Percentiles rank a stretch among this genome's conserved stretches.
Evolutionary conservation across 2,797 vertebrate species (phyloP).

Genomic region (Cuculus canorus): DNA sequence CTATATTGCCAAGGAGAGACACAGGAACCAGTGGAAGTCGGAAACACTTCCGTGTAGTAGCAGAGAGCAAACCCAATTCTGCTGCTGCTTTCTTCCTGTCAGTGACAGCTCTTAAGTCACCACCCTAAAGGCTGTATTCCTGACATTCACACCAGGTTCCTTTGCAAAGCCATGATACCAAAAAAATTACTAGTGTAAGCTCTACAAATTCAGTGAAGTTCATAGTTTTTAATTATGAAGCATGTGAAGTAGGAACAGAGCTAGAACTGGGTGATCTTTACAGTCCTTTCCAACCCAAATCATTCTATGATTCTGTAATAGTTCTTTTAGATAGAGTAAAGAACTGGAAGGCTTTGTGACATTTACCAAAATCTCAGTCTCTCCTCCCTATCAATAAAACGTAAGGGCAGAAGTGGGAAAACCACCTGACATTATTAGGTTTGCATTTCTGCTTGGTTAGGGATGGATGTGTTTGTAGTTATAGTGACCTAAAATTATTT

Average conservation of each 20-base stretch:
- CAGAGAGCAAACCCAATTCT: neutral
- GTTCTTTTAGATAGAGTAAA: neutral
- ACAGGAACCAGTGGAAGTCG: neutral
- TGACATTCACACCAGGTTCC: neutral
- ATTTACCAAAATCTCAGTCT: conserved; percentile 15
- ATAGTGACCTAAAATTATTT: neutral
- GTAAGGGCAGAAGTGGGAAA: neutral
- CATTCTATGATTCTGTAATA: neutral
- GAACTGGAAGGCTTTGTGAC: neutral
- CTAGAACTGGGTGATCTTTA: too few species aligned
- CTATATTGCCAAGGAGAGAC: neutral
- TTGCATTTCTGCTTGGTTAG: neutral
- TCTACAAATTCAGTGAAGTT: neutral
- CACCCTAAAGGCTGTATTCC: neutral
- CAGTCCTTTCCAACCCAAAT: too few species aligned
- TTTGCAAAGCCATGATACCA: neutral
- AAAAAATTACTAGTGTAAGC: neutral
- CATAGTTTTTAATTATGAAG: neutral
- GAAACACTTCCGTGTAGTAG: neutral
- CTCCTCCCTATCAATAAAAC: neutral
- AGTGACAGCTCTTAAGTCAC: neutral
- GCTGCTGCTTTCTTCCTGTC: neutral
- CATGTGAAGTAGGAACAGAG: neutral
- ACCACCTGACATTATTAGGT: neutral
- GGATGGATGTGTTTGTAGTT: neutral